phyloP scores from a whole-genome alignment of 2,797 vertebrate species.

The Cirrhinus mrigala region DNA sequence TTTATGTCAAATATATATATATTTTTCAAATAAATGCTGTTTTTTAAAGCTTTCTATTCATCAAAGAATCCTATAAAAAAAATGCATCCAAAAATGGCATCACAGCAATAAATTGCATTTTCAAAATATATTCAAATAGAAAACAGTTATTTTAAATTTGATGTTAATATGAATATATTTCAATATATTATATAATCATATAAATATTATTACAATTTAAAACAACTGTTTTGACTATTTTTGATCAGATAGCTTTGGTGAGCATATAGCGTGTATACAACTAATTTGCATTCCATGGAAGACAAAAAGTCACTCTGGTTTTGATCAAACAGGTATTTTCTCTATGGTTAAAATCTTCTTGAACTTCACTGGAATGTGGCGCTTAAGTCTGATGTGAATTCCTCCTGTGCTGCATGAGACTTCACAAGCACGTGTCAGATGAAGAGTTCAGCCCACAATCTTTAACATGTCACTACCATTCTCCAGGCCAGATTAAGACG shows the following conservation, averaged over 20 bases:
- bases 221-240: neutral
- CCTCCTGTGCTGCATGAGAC: neutral
- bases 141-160: neutral
- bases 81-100: neutral
- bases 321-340: neutral
- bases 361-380: neutral
- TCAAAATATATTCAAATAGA: neutral
- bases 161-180: too few relatives aligned
- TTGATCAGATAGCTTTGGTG: neutral
- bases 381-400: neutral
- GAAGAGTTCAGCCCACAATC: neutral
- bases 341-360: neutral
- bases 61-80: too few relatives aligned
- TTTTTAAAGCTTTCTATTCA: too few relatives aligned
- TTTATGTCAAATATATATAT: too few relatives aligned
- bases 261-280: neutral
- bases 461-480: neutral
- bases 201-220: neutral
- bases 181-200: too few relatives aligned
- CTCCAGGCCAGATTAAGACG: neutral
- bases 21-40: too few relatives aligned
- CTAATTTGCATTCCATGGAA: neutral
- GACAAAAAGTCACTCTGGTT: neutral
- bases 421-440: conserved; percentile 6
- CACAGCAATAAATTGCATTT: neutral